Percentiles rank a stretch among this genome's conserved stretches.
Conservation (phyloP, 2,797 vertebrate species). For the Mycteria americana region DNA sequence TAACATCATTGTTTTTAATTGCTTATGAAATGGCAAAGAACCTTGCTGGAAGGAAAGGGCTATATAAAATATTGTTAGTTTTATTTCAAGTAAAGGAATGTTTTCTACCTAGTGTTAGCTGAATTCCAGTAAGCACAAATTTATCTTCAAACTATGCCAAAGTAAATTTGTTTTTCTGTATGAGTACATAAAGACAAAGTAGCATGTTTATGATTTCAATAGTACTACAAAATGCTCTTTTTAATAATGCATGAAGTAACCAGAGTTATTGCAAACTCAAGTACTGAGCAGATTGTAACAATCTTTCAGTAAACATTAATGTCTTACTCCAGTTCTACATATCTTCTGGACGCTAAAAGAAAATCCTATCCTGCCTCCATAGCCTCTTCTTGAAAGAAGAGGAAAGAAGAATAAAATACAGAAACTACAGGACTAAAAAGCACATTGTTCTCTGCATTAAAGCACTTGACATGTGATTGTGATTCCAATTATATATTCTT, state of each 20-base stretch:
- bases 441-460: neutral
- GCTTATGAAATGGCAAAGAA: neutral
- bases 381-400: neutral
- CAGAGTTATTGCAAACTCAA: constrained; percentile 1
- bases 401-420: neutral
- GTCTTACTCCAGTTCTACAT: neutral
- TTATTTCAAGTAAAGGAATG: neutral
- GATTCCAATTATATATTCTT: neutral
- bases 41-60: neutral
- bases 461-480: neutral
- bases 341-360: neutral
- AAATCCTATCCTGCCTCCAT: neutral
- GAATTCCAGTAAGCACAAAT: neutral
- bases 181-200: neutral
- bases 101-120: neutral
- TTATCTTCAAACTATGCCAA: neutral
- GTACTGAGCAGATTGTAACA: neutral
- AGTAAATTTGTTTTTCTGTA: neutral
- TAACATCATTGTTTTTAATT: neutral
- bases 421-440: neutral
- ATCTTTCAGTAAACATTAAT: neutral
- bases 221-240: neutral
- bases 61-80: neutral
- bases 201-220: neutral
- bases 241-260: constrained; percentile 42